Evolutionary conservation across 2,888 invertebrate species (phyloP).

Genomic region (Pimpla rufipes): DNA sequence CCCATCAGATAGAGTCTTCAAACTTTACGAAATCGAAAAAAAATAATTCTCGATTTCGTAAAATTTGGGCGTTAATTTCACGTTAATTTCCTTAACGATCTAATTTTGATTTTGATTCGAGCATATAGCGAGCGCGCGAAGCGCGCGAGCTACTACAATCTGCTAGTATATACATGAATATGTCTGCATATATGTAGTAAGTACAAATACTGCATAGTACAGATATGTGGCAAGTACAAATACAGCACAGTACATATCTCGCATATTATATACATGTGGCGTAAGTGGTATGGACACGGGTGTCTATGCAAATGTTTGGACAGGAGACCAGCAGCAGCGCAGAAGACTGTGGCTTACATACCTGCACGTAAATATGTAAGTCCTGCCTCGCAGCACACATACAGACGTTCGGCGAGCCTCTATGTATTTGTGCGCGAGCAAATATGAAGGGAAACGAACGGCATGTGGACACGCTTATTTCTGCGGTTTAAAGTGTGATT

Average conservation of each 20-base stretch:
- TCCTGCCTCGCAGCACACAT: neutral
- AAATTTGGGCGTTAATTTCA: no score
- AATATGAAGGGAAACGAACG: conserved; percentile 58
- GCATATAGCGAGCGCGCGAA: no score
- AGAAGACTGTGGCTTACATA: conserved; percentile 43
- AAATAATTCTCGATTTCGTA: no score
- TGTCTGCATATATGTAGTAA: no score
- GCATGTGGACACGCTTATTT: conserved; percentile 55
- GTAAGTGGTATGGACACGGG: conserved; percentile 8
- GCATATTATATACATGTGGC: neutral
- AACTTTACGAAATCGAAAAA: no score
- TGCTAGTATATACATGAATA: neutral
- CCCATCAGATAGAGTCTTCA: no score
- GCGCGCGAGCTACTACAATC: no score
- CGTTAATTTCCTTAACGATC: no score
- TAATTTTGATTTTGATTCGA: no score
- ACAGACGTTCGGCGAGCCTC: conserved; percentile 32
- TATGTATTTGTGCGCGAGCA: conserved; percentile 49
- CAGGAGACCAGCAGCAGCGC: conserved; percentile 54
- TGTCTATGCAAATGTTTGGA: conserved; percentile 60
- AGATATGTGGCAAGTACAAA: conserved; percentile 18
- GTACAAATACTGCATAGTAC: conserved; percentile 6
- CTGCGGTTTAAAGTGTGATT: conserved; percentile 64
- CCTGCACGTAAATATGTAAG: conserved; percentile 19
- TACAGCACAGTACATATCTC: conserved; percentile 1